A percentile compares a stretch with the other conserved stretches of the same genome.
Conservation (phyloP, 2,888 invertebrate species). For the Silvanus unidentatus region DNA sequence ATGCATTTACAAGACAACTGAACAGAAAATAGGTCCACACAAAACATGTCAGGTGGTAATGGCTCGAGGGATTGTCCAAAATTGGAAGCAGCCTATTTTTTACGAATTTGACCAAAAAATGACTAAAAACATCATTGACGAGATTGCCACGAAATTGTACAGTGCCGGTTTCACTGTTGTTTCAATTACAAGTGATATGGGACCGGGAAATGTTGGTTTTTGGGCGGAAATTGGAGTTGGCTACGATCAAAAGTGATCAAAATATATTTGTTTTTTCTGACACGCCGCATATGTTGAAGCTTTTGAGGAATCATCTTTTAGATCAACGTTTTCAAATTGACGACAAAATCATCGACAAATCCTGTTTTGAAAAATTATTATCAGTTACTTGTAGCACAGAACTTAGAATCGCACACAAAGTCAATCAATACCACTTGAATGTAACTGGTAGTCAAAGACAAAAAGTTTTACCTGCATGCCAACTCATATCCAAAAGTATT, state of each 20-base stretch:
- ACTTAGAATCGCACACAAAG: neutral
- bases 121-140: neutral
- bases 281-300: neutral
- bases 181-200: neutral
- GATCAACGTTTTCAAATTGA: neutral
- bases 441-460: too few relatives aligned
- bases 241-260: too few relatives aligned
- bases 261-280: neutral
- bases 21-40: conserved; percentile 25
- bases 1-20: conserved; percentile 20
- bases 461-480: too few relatives aligned
- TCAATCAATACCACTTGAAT: neutral
- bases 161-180: neutral
- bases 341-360: too few relatives aligned
- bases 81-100: conserved; percentile 22
- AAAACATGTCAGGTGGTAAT: conserved; percentile 24
- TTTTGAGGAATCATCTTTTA: neutral
- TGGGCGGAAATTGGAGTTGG: neutral
- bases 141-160: neutral
- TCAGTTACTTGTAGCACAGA: too few relatives aligned
- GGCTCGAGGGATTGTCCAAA: conserved; percentile 18
- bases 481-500: neutral
- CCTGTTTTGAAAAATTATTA: too few relatives aligned
- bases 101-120: neutral
- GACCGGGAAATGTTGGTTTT: neutral